A percentile compares a stretch with the other conserved stretches of the same genome.
Conservation (phyloP, 2,113 vertebrate genomes). For the Grus americana region DNA sequence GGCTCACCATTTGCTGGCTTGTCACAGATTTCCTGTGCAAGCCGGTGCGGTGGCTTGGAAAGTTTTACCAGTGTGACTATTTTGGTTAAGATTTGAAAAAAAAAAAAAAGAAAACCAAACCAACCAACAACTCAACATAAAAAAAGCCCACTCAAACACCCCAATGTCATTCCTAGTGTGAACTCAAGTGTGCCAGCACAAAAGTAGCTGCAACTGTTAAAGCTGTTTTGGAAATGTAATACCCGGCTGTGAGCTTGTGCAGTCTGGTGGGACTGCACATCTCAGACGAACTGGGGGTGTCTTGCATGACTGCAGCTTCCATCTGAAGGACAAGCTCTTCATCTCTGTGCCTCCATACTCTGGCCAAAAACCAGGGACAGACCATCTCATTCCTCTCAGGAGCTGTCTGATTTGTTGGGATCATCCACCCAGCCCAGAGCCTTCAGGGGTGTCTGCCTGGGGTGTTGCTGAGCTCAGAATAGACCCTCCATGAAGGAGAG, state of each 20-base stretch:
- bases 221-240: background rate
- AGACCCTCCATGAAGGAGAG: background rate
- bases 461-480: background rate
- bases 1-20: background rate
- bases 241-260: background rate
- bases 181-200: background rate
- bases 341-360: background rate
- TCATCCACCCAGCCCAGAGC: background rate
- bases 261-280: background rate
- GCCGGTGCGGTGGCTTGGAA: background rate
- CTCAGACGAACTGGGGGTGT: background rate
- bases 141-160: background rate
- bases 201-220: background rate
- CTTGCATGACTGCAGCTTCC: background rate
- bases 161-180: background rate
- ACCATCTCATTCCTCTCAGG: background rate
- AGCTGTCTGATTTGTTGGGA: background rate
- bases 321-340: background rate
- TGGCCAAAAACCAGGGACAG: background rate
- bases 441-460: background rate
- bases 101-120: background rate
- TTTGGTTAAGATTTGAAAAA: background rate
- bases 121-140: background rate
- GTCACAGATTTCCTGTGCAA: slow-evolving; percentile 4
- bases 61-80: background rate